Percentiles rank a stretch among this genome's conserved stretches.
phyloP scores from a whole-genome alignment of 1,140 invertebrate species.

The Chlorops oryzae region DNA sequence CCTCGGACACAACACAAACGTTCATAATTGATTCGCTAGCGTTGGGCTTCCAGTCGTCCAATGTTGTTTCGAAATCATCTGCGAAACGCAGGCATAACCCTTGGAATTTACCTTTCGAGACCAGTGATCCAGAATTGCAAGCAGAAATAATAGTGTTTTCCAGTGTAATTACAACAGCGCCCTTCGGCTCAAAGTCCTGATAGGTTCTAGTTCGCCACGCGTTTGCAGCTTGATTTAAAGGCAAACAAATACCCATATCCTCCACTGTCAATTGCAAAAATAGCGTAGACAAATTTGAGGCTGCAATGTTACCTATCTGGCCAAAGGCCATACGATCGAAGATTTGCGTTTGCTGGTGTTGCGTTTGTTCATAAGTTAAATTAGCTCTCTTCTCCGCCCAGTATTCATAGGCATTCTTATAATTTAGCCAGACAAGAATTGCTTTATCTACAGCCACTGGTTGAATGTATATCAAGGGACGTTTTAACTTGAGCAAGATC shows the following conservation, averaged over 20 bases:
- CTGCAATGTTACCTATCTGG: slow-evolving; percentile 65
- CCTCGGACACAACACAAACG: slow-evolving; percentile 93
- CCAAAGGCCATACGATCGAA: slow-evolving; percentile 71
- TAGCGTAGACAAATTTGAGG: slow-evolving; percentile 76
- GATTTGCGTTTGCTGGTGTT: slow-evolving; percentile 66
- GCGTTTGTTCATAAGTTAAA: slow-evolving; percentile 77
- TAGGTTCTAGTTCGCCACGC: slow-evolving; percentile 60
- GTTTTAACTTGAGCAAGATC: slow-evolving; percentile 81
- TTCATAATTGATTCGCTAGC: slow-evolving; percentile 84
- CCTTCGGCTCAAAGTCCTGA: slow-evolving; percentile 74
- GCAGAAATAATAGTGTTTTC: slow-evolving; percentile 91
- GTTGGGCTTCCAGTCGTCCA: slow-evolving; percentile 96
- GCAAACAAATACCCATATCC: slow-evolving; percentile 94
- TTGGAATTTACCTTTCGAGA: slow-evolving; percentile 71
- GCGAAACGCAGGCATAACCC: slow-evolving; percentile 90
- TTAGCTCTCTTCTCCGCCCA: slow-evolving; percentile 93
- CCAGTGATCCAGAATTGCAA: slow-evolving; percentile 74
- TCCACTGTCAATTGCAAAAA: slow-evolving; percentile 93
- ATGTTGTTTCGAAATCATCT: slow-evolving; percentile 91
- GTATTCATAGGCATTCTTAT: slow-evolving; percentile 98
- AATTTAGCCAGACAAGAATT: slow-evolving; percentile 95
- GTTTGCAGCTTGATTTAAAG: slow-evolving; percentile 71
- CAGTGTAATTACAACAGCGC: slow-evolving; percentile 88
- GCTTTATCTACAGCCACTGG: slow-evolving; percentile 93
- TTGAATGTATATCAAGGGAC: slow-evolving; percentile 91